Conservation (phyloP, 1,140 invertebrate species). For the Meloidogyne hapla region DNA sequence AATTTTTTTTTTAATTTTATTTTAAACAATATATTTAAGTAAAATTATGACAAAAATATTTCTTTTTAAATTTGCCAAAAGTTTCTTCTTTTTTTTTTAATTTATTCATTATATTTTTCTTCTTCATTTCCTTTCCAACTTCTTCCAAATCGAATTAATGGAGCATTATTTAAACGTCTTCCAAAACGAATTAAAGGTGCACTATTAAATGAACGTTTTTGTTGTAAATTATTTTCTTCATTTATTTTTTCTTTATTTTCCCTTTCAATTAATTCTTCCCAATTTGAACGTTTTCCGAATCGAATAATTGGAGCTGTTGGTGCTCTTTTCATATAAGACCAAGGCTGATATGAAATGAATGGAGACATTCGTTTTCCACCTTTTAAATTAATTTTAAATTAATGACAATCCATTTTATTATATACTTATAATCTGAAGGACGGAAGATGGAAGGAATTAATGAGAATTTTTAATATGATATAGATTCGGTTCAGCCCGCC, state of each 20-base stretch:
- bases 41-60: not conserved
- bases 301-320: slow-evolving; percentile 40
- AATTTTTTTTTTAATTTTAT: too few species aligned
- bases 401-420: too few species aligned
- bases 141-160: slow-evolving; percentile 45
- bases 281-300: slow-evolving; percentile 45
- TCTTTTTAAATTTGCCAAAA: not conserved
- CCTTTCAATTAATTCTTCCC: slow-evolving; percentile 16
- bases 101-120: slow-evolving; percentile 1
- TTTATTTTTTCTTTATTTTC: not conserved
- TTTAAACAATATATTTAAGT: too few species aligned
- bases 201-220: slow-evolving; percentile 4
- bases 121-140: slow-evolving; percentile 23
- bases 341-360: slow-evolving; percentile 21
- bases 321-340: slow-evolving; percentile 29
- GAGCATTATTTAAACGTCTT: slow-evolving; percentile 35
- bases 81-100: not conserved
- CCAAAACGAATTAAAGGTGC: slow-evolving; percentile 48
- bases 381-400: not conserved
- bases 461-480: too few species aligned
- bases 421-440: too few species aligned
- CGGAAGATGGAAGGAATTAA: too few species aligned
- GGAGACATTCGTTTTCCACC: slow-evolving; percentile 21
- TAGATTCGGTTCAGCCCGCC: too few species aligned
- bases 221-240: not conserved